Evolutionary conservation across 1,140 invertebrate species (phyloP).

Genomic region (Drosophila pandora): DNA sequence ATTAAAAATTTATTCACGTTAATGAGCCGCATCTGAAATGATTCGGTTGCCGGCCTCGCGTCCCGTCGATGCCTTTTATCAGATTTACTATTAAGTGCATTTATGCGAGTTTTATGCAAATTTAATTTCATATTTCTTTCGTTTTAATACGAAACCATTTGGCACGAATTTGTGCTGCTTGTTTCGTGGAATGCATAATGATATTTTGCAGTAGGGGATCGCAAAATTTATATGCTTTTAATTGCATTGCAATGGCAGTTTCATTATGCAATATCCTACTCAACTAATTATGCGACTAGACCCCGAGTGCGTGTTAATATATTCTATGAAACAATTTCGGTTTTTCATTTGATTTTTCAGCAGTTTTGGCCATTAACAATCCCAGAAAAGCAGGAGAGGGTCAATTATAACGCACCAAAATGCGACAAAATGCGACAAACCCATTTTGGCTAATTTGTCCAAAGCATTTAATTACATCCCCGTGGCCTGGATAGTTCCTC

Average conservation of each 20-base stretch:
- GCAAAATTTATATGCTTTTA: constrained; percentile 73
- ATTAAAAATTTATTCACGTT: constrained; percentile 69
- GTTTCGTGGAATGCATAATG: constrained; percentile 51
- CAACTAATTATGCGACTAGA: constrained; percentile 52
- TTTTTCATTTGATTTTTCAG: constrained; percentile 29
- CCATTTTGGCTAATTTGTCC: constrained; percentile 41
- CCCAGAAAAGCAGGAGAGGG: background rate
- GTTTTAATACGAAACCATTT: constrained; percentile 75
- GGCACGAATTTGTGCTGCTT: constrained; percentile 36
- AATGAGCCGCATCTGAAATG: constrained; percentile 68
- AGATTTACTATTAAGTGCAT: constrained; percentile 74
- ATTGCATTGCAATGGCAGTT: constrained; percentile 71
- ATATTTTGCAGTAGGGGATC: constrained; percentile 45
- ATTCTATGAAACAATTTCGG: constrained; percentile 29
- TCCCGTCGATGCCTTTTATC: constrained; percentile 52
- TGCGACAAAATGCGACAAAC: constrained; percentile 34
- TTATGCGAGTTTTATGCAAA: constrained; percentile 52
- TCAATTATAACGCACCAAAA: constrained; percentile 4
- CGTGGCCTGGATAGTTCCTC: background rate
- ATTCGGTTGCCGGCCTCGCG: background rate
- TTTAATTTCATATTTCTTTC: constrained; percentile 70
- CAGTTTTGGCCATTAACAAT: constrained; percentile 5
- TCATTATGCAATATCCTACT: constrained; percentile 58
- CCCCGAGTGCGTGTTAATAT: constrained; percentile 45
- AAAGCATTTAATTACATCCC: constrained; percentile 28